Conservation (phyloP, 2,888 invertebrate genomes). For the Synergus laeviventris region DNA sequence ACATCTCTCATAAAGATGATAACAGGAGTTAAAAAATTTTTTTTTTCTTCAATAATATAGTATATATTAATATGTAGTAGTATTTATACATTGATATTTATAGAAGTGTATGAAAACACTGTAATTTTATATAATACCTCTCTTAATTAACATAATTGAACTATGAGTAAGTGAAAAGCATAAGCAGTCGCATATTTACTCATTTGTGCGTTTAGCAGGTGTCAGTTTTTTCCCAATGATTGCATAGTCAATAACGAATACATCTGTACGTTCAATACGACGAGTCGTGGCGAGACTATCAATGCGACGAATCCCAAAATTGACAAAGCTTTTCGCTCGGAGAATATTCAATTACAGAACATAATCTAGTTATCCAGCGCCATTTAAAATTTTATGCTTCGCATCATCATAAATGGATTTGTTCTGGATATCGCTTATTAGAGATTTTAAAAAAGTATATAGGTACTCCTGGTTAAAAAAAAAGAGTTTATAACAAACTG, state of each 20-base stretch:
- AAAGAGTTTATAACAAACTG: neutral
- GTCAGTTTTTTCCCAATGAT: constrained; percentile 36
- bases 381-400: constrained; percentile 23
- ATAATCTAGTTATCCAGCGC: constrained; percentile 18
- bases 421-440: neutral
- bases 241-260: constrained; percentile 27
- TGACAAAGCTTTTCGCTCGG: constrained; percentile 16
- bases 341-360: constrained; percentile 32
- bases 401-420: constrained; percentile 14
- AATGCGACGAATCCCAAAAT: constrained; percentile 27
- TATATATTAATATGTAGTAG: too few species aligned
- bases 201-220: constrained; percentile 31
- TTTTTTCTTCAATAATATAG: too few species aligned
- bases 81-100: too few species aligned
- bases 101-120: neutral
- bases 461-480: neutral
- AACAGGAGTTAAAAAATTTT: neutral
- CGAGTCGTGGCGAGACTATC: constrained; percentile 33
- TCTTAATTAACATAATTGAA: constrained; percentile 14
- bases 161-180: neutral
- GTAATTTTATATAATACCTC: neutral
- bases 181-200: constrained; percentile 22
- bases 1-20: neutral
- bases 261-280: constrained; percentile 9
- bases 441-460: neutral